Evolutionary conservation across 1,140 invertebrate genomes (phyloP).

Genomic region (Aricia agestis): DNA sequence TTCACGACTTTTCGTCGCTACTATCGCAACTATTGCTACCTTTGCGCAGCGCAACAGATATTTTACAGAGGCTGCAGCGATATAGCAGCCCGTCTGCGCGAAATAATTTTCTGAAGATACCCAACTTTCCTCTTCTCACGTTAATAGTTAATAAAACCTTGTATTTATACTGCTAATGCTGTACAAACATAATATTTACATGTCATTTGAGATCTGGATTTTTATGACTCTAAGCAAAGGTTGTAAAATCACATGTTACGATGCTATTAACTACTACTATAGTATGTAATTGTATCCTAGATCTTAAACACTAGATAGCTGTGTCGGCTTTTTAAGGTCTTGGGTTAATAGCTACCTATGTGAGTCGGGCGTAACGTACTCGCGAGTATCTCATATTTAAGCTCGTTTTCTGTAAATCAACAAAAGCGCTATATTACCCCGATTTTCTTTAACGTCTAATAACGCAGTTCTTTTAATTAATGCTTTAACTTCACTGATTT

Average conservation of each 20-base stretch:
- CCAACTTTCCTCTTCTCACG: neutral
- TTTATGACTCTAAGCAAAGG: neutral
- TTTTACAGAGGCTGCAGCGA: too few species aligned
- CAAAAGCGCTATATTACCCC: too few species aligned
- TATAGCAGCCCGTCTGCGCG: neutral
- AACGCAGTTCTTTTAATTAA: too few species aligned
- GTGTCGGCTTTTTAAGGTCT: neutral
- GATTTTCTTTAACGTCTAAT: too few species aligned
- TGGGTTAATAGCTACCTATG: neutral
- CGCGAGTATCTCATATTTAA: too few species aligned
- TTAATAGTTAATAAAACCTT: neutral
- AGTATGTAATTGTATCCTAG: neutral
- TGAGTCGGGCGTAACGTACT: too few species aligned
- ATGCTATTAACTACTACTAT: neutral
- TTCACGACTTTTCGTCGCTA: too few species aligned
- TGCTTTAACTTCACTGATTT: too few species aligned
- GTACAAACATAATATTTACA: neutral
- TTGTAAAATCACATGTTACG: neutral
- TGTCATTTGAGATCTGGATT: neutral
- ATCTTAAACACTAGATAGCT: neutral
- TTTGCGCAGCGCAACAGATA: too few species aligned
- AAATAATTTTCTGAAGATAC: neutral
- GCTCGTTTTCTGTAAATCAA: too few species aligned
- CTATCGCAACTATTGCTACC: too few species aligned
- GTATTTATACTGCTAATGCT: neutral